Evolutionary conservation across 2,113 vertebrate species (phyloP).

Genomic region (Spea bombifrons): DNA sequence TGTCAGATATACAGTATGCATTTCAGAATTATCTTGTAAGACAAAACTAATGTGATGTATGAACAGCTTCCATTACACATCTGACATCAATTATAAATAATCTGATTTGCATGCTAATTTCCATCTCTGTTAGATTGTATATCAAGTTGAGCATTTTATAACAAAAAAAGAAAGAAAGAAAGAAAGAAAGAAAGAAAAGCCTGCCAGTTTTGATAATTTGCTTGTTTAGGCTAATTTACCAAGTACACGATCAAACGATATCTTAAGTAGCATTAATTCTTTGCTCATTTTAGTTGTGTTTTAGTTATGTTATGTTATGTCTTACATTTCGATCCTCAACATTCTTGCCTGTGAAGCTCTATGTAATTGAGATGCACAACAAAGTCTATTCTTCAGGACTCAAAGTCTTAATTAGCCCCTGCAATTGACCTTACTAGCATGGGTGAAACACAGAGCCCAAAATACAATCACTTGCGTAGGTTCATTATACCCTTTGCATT

Average conservation of each 20-base stretch:
- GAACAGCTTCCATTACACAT: conserved; percentile 27
- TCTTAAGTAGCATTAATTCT: not conserved
- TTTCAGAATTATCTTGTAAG: conserved; percentile 16
- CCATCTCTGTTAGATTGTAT: conserved; percentile 32
- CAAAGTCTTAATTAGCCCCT: no score
- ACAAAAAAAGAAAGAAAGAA: no score
- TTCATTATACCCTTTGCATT: no score
- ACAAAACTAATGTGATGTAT: conserved; percentile 26
- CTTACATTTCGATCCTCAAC: not conserved
- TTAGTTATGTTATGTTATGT: not conserved
- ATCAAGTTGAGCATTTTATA: conserved; percentile 21
- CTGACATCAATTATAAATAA: conserved; percentile 31
- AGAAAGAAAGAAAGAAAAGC: not conserved
- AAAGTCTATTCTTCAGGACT: no score
- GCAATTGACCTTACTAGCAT: no score
- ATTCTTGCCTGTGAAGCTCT: no score
- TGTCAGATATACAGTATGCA: conserved; percentile 14
- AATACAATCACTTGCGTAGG: no score
- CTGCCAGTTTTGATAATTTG: not conserved
- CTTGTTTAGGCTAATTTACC: no score
- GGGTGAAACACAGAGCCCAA: no score
- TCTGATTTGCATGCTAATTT: conserved; percentile 41
- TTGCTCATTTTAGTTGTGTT: not conserved
- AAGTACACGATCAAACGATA: not conserved
- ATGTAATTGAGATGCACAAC: no score